Base-by-base conservation (phyloP, 2,797 vertebrate species). In the Sphenopsis melanotis region DNA sequence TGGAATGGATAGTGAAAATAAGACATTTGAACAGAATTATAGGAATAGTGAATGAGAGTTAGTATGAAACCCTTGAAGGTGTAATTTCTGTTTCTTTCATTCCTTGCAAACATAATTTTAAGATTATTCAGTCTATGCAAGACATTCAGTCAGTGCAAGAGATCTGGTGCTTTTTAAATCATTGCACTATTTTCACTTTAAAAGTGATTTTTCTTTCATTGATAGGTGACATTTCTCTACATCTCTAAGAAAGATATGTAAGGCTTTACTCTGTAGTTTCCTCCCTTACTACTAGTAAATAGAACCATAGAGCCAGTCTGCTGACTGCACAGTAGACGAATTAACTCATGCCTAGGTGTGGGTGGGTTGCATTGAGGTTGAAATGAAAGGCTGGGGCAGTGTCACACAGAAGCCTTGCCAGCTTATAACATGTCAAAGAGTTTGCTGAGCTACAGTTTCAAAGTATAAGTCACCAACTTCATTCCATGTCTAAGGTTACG, bases 231-330 rank as follows among this genome's bases (percentile, higher is more conserved):
- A 13, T 11, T 87, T 83, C 7, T 44, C 6, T 66, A 4, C 39
- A 39, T 39, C 39, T 42, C 18, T 94, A 46, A 71, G 52, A 89
- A 87, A 59, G 41, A 12, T 2, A 4, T 53, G 19, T 64, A 72
- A 91, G 49, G 16, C 41, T 78, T 81, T 80, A 75, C 12, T 52
- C 26, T 47, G 21, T 59, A 23, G 23, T 90, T 79, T 74, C 70
- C 6, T 87, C 10, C 24, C 64, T 89, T 65, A 69, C 6, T 82
- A 6, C 37, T 50, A 26, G 20, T 74, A 74, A 89, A 20, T 50
- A 21, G 26, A 87, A 47, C 42, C 0, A 0, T 32, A 50, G 23
- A 50, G 46, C 30, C 30, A 10, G 17, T 75, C 5, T 60, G 1
- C 56, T 75, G 42, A 27, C 37, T 64, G 36, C 49, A 30, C 22